Percentiles rank a stretch among this genome's conserved stretches.
Conservation (phyloP, 2,797 vertebrate species). For the Sebastes dallii region DNA sequence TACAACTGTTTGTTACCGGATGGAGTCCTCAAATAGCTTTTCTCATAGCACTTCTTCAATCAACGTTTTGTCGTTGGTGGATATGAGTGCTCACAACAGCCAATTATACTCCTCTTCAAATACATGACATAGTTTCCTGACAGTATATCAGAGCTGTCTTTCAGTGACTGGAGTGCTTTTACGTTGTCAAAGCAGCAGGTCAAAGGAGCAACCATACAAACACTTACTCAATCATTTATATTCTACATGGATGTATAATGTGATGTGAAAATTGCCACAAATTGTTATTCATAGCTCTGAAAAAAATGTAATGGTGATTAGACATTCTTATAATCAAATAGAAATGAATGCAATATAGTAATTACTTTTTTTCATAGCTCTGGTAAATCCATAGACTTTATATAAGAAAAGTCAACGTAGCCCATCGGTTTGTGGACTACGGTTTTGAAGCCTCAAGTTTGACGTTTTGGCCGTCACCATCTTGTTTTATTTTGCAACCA, state of each 20-base stretch:
- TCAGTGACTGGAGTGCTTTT: background rate
- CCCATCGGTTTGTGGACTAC: too few relatives aligned
- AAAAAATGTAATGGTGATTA: background rate
- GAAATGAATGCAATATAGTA: background rate
- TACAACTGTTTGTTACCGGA: background rate
- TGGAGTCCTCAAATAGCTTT: background rate
- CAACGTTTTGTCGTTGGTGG: background rate
- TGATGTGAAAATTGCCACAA: background rate
- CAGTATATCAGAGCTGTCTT: background rate
- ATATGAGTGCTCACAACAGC: background rate
- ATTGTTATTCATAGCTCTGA: background rate
- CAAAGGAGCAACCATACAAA: background rate
- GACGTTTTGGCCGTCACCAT: too few relatives aligned
- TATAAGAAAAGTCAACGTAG: too few relatives aligned
- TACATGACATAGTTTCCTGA: background rate
- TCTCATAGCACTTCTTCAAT: background rate
- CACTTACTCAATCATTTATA: background rate
- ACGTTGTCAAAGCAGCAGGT: background rate
- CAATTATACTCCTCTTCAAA: background rate
- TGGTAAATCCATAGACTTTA: too few relatives aligned
- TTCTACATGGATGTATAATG: background rate
- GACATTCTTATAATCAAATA: background rate
- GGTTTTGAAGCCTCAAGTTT: too few relatives aligned
- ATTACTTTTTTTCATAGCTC: background rate
- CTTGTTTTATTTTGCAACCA: accelerated